Percentiles rank a stretch among this genome's conserved stretches.
Conservation (phyloP, 2,113 vertebrate species). For the Etheostoma spectabile region DNA sequence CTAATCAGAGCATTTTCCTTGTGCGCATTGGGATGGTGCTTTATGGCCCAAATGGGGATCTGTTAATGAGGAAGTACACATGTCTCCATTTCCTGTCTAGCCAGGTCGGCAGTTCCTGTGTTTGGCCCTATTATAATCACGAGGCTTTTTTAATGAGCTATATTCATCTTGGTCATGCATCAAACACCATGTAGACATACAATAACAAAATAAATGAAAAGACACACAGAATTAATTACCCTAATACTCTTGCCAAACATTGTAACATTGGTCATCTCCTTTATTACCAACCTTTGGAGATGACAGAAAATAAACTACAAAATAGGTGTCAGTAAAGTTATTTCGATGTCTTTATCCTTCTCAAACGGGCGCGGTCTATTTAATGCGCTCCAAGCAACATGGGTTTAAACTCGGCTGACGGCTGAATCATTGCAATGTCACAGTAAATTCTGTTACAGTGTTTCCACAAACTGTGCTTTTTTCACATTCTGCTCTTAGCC, state of each 20-base stretch:
- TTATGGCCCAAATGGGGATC: constrained; percentile 83
- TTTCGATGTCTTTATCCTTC: constrained; percentile 17
- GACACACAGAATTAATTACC: constrained; percentile 36
- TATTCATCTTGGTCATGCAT: constrained; percentile 75
- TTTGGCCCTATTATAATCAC: constrained; percentile 78
- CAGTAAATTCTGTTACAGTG: constrained; percentile 53
- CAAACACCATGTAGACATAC: constrained; percentile 47
- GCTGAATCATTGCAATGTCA: constrained; percentile 67
- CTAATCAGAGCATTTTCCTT: constrained; percentile 80
- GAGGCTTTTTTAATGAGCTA: constrained; percentile 80
- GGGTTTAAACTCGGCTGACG: constrained; percentile 47
- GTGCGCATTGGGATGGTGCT: constrained; percentile 77
- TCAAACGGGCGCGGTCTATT: neutral
- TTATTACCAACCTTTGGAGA: constrained; percentile 26
- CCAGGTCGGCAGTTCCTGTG: constrained; percentile 83
- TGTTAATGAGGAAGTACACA: constrained; percentile 84
- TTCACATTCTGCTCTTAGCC: constrained; percentile 42
- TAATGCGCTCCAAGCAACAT: constrained; percentile 33
- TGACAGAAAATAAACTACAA: constrained; percentile 23
- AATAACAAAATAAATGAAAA: constrained; percentile 55
- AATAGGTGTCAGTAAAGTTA: constrained; percentile 27
- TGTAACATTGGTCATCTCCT: neutral
- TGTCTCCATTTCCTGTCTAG: constrained; percentile 84
- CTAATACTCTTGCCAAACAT: constrained; percentile 8
- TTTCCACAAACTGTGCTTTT: constrained; percentile 50